Evolutionary conservation across 2,113 vertebrate genomes (phyloP), one percentile per base, ranked within the genome.

Genomic region (Phylloscopus trochilus): DNA sequence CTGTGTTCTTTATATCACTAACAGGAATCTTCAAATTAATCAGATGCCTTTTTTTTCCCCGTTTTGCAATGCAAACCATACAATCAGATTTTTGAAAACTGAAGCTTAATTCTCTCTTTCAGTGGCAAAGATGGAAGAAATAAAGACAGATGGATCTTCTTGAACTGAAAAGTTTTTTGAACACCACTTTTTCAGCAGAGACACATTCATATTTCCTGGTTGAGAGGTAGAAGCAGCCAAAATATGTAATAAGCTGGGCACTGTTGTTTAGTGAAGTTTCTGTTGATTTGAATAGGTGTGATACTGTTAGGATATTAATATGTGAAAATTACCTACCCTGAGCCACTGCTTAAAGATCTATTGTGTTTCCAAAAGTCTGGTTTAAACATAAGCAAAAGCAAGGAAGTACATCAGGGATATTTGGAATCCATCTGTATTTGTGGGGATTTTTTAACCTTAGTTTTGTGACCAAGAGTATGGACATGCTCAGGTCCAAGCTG

Each of bases 21-120:
- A 72, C 60, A 46, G 60, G 49, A 91, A 88, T 67, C 55, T 85
- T 83, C 64, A 94, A 70, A 90, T 91, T 74, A 91, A 93, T 90
- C 79, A 86, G 59, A 53, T 83, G 19, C 5, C n/a, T 52, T 80
- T 83, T 87, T 84, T 76, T n/a, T 15, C 21, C 79, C 21, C 79
- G 15, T 80, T 96, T 95, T 11, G 4, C 75, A 70, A 56, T 23
- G 35, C 37, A 89, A 82, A 20, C 20, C 35, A 49, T 24, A 31
- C 47, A 66, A 66, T 91, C 35, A 49, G 22, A 23, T 58, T 88
- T 90, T 77, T 79, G 46, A 82, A 92, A 92, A 72, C 20, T 26
- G 41, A 79, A 92, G 76, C 24, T 43, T 83, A 8, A 43, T 87
- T 95, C 27, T 51, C 28, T 62, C 56, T 83, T 80, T 91, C 55